Evolutionary conservation across 2,797 vertebrate genomes (phyloP), one percentile per base, ranked within the genome.

Genomic region (Scarus forsteni): DNA sequence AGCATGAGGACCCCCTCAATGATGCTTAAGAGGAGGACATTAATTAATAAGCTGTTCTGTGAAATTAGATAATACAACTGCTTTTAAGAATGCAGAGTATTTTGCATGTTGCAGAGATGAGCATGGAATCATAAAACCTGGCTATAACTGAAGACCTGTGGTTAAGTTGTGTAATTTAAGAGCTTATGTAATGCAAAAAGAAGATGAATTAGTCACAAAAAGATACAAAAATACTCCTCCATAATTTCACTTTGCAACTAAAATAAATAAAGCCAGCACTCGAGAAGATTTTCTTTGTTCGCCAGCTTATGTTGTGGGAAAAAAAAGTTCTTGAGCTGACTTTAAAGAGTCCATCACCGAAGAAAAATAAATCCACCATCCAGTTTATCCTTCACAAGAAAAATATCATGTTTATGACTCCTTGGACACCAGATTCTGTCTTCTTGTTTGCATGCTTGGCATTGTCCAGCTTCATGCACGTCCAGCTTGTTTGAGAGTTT

Each of bases 261-360:
- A 80, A 92, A 93, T 93, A 94, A 93, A 92, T 92, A 90, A 91
- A 86, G 64, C 77, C 80, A 81, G 81, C 80, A 75, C 51, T 60
- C 40, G 46, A 70, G 60, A 86, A 72, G 58, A 38, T 9, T 75
- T 70, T 63, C 44, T 72, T 68, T 70, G 19, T 53, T 40, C 55
- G 61, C 71, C 60, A 73, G 57, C 48, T 67, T 73, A 66, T n/a
- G 46, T 35, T 9, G 56, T 54, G 43, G 49, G 16, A 60, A 36
- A 71, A 85, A 85, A 66, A 14, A 59, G 45, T 43, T n/a, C 0
- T 56, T 75, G n/a, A 16, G 73, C 74, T 79, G 82, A 50, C 40
- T 38, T 59, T 45, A 19, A 67, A 79, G 15, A 10, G 36, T 50
- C 60, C 68, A 79, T 73, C 73, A 85, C 77, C 76, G 75, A 73